Conservation (phyloP, 2,888 invertebrate genomes). For the Eupithecia vulgata region DNA sequence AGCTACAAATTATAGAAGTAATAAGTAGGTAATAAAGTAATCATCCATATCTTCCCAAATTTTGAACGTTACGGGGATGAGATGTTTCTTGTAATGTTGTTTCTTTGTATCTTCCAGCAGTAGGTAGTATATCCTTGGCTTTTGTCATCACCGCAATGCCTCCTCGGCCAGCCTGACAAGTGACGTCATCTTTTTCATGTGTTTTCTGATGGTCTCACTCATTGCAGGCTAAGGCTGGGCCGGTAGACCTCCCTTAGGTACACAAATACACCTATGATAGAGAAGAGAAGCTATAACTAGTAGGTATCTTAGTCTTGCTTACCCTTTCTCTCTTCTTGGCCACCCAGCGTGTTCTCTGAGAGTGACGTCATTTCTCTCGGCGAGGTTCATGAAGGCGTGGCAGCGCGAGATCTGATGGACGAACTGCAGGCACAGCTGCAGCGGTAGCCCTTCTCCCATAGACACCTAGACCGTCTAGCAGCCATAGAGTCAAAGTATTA, state of each 20-base stretch:
- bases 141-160: neutral
- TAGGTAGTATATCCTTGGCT: no score
- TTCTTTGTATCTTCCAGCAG: no score
- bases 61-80: no score
- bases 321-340: constrained; percentile 61
- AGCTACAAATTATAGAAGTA: no score
- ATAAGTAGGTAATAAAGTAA: no score
- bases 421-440: constrained; percentile 77
- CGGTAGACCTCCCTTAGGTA: neutral
- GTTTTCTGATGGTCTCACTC: neutral
- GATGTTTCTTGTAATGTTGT: no score
- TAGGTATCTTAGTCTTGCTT: neutral
- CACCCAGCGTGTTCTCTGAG: constrained; percentile 75
- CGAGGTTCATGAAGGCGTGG: constrained; percentile 85
- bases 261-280: no score
- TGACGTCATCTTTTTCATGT: neutral
- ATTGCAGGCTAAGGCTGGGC: no score
- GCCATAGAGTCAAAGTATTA: constrained; percentile 29
- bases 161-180: neutral
- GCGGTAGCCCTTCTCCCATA: constrained; percentile 72
- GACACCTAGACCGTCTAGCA: constrained; percentile 64
- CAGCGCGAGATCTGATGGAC: constrained; percentile 87
- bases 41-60: no score
- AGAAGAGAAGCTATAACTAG: no score
- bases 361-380: constrained; percentile 82